Base-by-base conservation (phyloP, 1,140 invertebrate species). In the Liolophura sinensis region DNA sequence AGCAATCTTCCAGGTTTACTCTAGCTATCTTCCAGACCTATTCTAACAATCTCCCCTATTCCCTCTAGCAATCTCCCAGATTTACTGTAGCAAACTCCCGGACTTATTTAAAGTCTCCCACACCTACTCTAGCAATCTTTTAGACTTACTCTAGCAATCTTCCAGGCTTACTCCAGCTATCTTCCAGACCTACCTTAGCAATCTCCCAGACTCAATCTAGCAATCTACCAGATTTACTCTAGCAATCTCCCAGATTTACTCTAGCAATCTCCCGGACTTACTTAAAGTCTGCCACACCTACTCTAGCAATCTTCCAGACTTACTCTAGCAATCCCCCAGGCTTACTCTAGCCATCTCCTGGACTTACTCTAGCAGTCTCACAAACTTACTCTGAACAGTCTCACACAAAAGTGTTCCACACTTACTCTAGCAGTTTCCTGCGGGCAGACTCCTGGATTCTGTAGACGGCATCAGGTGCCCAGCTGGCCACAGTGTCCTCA, bases 401-500 rank as follows among this genome's bases (percentile, higher is more conserved):
- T 47, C 11, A 54, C 57, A 51, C 6, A 66, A 40, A 14, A 20
- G 5, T 50, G 3, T 40, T 4, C 11, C 15, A 14, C 14, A 65
- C 73, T 61, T 70, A 81, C 75, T 68, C 66, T 24, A 82, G 59
- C 0, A 82, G 66, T 65, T 76, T 79, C 14, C 70, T 64, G 27
- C 79, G 68, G n/a, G 79, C 73, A 1, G 58, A 65, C 27, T 72
- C 64, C 62, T 82, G 81, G 56, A 81, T 72, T 46, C 63, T 79
- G 47, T 68, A 67, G 27, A 67, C 65, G 24, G 72, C 70, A 62
- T 80, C 76, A 60, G 70, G 67, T 11, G 75, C 72, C 78, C 78
- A 81, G 31, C 65, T 69, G 12, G 72, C 65, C 27, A 73, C 72
- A n/a, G 68, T 71, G 54, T 73, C 64, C 48, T 76, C 63, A 63